Conservation (phyloP, 1,140 invertebrate species). For the Cyrtorhinus lividipennis region DNA sequence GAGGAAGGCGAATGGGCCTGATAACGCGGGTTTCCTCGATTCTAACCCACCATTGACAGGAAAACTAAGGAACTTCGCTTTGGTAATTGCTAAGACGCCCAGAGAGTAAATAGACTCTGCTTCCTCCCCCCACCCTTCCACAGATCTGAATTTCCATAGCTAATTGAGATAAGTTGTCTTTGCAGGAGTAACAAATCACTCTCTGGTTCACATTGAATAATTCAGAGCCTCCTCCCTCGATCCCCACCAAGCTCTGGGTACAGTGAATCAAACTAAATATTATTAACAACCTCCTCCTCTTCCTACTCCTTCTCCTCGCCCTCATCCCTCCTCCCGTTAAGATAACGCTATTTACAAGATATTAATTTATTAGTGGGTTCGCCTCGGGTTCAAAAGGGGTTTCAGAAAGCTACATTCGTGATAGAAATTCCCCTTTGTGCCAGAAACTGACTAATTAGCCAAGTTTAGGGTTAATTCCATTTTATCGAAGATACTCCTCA, state of each 20-base stretch:
- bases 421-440: too few species aligned
- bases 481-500: neutral
- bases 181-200: slow-evolving; percentile 6
- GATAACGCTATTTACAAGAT: slow-evolving; percentile 8
- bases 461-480: neutral
- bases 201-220: slow-evolving; percentile 6
- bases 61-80: slow-evolving; percentile 1
- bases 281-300: slow-evolving; percentile 3
- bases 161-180: slow-evolving; percentile 10
- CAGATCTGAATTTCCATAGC: neutral
- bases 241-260: neutral
- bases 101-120: neutral
- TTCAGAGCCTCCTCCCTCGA: neutral
- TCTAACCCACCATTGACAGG: too few species aligned
- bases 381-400: neutral
- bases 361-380: slow-evolving; percentile 1
- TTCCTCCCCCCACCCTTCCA: neutral
- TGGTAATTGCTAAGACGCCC: slow-evolving; percentile 8
- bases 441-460: neutral
- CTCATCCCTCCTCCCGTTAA: neutral
- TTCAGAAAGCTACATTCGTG: neutral
- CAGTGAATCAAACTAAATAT: slow-evolving; percentile 10
- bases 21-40: too few species aligned
- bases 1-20: too few species aligned
- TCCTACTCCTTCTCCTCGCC: too few species aligned